phyloP scores from a whole-genome alignment of 2,797 vertebrate genomes.

The Tenualosa ilisha region DNA sequence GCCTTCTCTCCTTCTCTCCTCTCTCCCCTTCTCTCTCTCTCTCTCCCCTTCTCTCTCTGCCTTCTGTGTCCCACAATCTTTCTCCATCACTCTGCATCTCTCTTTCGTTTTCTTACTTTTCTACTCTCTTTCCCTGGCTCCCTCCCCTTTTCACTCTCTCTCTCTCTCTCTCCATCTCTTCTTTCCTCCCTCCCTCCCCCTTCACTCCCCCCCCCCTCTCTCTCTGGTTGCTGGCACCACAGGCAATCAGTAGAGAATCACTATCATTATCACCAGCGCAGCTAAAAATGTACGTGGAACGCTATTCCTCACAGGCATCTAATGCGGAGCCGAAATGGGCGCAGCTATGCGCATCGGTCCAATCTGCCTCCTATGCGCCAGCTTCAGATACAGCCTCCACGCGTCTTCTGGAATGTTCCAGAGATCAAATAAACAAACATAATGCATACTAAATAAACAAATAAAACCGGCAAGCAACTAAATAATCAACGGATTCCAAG shows the following conservation, averaged over 20 bases:
- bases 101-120: neutral
- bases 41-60: slow-evolving; percentile 49
- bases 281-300: slow-evolving; percentile 37
- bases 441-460: neutral
- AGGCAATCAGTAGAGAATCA: slow-evolving; percentile 44
- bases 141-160: neutral
- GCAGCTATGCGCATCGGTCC: slow-evolving; percentile 4
- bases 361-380: neutral
- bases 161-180: neutral
- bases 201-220: neutral
- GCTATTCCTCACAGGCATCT: neutral
- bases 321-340: neutral
- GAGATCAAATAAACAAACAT: slow-evolving; percentile 25
- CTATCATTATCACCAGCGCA: slow-evolving; percentile 44
- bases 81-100: neutral
- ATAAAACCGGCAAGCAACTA: neutral
- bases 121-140: neutral
- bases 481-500: neutral
- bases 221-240: slow-evolving; percentile 39
- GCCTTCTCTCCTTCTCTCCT: slow-evolving; percentile 26
- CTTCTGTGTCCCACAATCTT: slow-evolving; percentile 4
- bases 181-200: slow-evolving; percentile 1
- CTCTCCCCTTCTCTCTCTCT: slow-evolving; percentile 22
- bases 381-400: neutral
- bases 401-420: slow-evolving; percentile 31